phyloP scores from a whole-genome alignment of 2,888 invertebrate genomes.

The Tortricodes alternella region DNA sequence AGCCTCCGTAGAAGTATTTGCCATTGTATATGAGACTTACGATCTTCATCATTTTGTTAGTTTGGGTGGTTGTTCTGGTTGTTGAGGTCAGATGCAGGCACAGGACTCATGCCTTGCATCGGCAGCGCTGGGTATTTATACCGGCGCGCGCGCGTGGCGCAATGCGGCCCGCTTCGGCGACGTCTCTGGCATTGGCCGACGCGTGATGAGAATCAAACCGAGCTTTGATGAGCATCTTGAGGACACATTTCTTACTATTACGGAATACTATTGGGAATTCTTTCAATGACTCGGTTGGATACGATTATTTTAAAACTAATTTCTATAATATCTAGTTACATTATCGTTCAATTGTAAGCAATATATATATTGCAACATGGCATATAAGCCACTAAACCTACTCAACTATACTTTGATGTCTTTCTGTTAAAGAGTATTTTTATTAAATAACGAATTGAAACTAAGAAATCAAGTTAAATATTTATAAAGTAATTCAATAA shows the following conservation, averaged over 20 bases:
- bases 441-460: too few species aligned
- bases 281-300: neutral
- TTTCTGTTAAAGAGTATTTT: too few species aligned
- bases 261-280: slow-evolving; percentile 12
- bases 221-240: slow-evolving; percentile 16
- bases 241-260: slow-evolving; percentile 21
- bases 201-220: slow-evolving; percentile 66
- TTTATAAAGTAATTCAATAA: too few species aligned
- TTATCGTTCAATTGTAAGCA: too few species aligned
- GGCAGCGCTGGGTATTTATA: slow-evolving; percentile 58
- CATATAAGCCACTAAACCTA: too few species aligned
- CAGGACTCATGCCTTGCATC: slow-evolving; percentile 54
- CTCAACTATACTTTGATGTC: too few species aligned
- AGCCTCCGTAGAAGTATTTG: too few species aligned
- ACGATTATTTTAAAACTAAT: too few species aligned
- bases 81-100: slow-evolving; percentile 39
- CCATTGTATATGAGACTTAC: too few species aligned
- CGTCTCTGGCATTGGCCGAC: slow-evolving; percentile 69
- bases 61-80: slow-evolving; percentile 51
- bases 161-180: slow-evolving; percentile 48
- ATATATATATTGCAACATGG: too few species aligned
- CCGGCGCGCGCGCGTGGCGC: slow-evolving; percentile 47
- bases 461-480: too few species aligned
- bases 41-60: slow-evolving; percentile 71
- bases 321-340: too few species aligned